phyloP scores from a whole-genome alignment of 2,888 invertebrate species.

The Idaea biselata region DNA sequence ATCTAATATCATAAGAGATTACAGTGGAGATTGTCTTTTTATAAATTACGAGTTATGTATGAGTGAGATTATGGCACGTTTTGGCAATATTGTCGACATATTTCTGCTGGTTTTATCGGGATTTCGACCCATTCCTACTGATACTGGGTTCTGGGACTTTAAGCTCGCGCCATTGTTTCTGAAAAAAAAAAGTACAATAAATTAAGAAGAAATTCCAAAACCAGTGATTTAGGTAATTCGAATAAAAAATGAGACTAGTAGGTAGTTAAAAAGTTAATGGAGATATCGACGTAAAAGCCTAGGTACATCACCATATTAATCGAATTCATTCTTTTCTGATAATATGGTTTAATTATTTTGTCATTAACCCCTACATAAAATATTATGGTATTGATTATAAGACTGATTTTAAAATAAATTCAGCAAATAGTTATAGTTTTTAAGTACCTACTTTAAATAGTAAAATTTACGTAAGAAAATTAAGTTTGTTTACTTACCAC shows the following conservation, averaged over 20 bases:
- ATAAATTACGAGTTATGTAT: neutral
- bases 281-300: too few species aligned
- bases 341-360: too few species aligned
- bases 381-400: too few species aligned
- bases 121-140: constrained; percentile 15
- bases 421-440: too few species aligned
- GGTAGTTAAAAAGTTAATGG: neutral
- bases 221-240: neutral
- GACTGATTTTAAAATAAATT: too few species aligned
- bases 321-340: too few species aligned
- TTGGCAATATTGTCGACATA: constrained; percentile 4
- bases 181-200: constrained; percentile 27
- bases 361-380: too few species aligned
- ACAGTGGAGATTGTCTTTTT: constrained; percentile 6
- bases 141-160: constrained; percentile 64
- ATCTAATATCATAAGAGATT: constrained; percentile 2
- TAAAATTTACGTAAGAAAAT: neutral
- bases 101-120: constrained; percentile 7
- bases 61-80: constrained; percentile 24
- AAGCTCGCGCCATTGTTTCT: constrained; percentile 75
- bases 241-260: neutral
- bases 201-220: neutral
- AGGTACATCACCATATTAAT: too few species aligned
- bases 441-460: neutral
- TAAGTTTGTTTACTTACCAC: constrained; percentile 49